phyloP scores from a whole-genome alignment of 1,140 invertebrate species.

The Dendroctonus ponderosae region DNA sequence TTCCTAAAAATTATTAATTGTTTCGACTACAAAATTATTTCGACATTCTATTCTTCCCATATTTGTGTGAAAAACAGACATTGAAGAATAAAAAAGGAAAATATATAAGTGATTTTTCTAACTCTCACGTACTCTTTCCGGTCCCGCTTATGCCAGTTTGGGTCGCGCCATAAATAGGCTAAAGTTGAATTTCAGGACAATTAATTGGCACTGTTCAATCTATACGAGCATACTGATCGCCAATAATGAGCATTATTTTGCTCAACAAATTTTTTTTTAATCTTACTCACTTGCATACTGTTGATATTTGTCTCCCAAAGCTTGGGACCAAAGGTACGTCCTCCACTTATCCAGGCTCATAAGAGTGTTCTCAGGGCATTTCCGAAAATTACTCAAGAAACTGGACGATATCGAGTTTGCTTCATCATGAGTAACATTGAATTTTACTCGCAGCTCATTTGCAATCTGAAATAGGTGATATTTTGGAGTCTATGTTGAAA shows the following conservation, averaged over 20 bases:
- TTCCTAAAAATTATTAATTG: neutral
- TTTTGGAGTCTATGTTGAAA: neutral
- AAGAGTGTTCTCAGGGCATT: constrained; percentile 71
- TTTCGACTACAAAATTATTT: neutral
- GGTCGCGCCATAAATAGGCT: too few species aligned
- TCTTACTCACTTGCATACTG: constrained; percentile 65
- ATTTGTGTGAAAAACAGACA: neutral
- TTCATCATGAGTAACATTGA: constrained; percentile 11
- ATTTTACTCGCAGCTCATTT: constrained; percentile 12
- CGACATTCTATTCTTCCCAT: neutral
- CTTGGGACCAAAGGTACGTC: constrained; percentile 70
- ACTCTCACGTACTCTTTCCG: too few species aligned
- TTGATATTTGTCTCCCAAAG: constrained; percentile 69
- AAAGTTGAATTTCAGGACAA: too few species aligned
- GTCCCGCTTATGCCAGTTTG: too few species aligned
- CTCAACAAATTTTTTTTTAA: too few species aligned
- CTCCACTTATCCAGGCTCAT: constrained; percentile 74
- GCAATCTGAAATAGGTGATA: constrained; percentile 19
- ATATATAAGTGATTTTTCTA: too few species aligned
- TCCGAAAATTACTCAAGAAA: constrained; percentile 72
- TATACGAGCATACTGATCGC: too few species aligned
- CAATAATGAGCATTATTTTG: too few species aligned
- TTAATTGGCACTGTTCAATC: too few species aligned
- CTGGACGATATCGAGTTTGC: constrained; percentile 59
- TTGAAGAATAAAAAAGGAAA: neutral